phyloP scores from a whole-genome alignment of 2,797 vertebrate species.

The Salmo trutta region DNA sequence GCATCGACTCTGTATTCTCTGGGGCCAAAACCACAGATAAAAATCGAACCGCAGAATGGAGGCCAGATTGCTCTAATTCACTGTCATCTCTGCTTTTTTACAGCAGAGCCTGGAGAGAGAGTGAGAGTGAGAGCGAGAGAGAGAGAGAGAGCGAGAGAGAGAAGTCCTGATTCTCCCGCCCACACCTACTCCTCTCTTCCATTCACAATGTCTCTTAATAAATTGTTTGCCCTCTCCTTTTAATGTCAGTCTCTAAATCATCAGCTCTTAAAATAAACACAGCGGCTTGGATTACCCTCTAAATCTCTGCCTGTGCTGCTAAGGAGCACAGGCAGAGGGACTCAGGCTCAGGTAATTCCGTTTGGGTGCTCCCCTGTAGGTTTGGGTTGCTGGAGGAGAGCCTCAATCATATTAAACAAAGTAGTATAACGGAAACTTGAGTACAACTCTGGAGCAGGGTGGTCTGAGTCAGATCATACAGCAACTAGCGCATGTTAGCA shows the following conservation, averaged over 20 bases:
- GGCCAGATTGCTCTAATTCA: constrained; percentile 69
- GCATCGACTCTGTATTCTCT: constrained; percentile 45
- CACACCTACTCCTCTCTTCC: constrained; percentile 27
- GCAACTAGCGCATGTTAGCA: constrained; percentile 56
- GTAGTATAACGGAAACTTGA: constrained; percentile 67
- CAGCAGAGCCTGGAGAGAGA: neutral
- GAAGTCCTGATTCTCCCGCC: constrained; percentile 5
- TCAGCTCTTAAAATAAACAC: constrained; percentile 73
- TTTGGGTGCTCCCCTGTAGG: constrained; percentile 24
- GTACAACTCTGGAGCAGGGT: constrained; percentile 55
- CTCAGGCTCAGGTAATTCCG: constrained; percentile 22
- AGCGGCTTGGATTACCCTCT: constrained; percentile 56
- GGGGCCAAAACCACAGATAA: constrained; percentile 75
- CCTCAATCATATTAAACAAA: constrained; percentile 39
- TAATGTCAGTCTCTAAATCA: constrained; percentile 69
- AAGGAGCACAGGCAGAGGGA: neutral
- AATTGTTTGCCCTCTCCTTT: constrained; percentile 66
- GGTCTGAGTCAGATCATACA: constrained; percentile 63
- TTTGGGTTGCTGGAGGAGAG: constrained; percentile 53
- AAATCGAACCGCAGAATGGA: constrained; percentile 73
- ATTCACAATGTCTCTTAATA: constrained; percentile 67
- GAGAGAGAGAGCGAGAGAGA: neutral
- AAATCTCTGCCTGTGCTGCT: constrained; percentile 42
- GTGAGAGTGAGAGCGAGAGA: constrained; percentile 25
- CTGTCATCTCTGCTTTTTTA: constrained; percentile 53